phyloP scores from a whole-genome alignment of 2,888 invertebrate species.

The Anticlea derivata region DNA sequence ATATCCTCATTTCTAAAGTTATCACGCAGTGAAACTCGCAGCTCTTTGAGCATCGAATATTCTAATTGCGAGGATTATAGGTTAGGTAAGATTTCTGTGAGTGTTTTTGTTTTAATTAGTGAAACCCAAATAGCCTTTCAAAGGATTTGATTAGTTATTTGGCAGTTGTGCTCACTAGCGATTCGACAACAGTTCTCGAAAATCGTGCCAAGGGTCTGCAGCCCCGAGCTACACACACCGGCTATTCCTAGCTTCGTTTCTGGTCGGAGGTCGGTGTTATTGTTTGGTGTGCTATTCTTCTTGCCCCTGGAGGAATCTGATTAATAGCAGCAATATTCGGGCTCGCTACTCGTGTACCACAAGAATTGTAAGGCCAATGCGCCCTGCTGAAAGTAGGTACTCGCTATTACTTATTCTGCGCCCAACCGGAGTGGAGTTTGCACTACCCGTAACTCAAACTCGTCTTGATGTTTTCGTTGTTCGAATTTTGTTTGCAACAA shows the following conservation, averaged over 20 bases:
- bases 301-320: slow-evolving; percentile 61
- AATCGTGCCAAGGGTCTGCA: no score
- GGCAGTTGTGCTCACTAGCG: no score
- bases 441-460: slow-evolving; percentile 43
- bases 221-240: not conserved
- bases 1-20: no score
- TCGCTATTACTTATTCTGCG: slow-evolving; percentile 16
- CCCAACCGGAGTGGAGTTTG: slow-evolving; percentile 44
- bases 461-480: slow-evolving; percentile 20
- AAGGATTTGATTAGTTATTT: no score
- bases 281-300: slow-evolving; percentile 68
- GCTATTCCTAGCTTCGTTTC: slow-evolving; percentile 7
- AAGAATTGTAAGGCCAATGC: slow-evolving; percentile 54
- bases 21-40: no score
- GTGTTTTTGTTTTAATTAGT: no score
- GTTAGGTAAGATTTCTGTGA: no score
- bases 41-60: no score
- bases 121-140: no score
- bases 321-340: slow-evolving; percentile 75
- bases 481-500: not conserved
- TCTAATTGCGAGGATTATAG: no score
- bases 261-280: slow-evolving; percentile 46
- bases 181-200: no score
- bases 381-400: slow-evolving; percentile 36
- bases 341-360: slow-evolving; percentile 58